phyloP scores from a whole-genome alignment of 2,797 vertebrate species.

The Falco peregrinus region DNA sequence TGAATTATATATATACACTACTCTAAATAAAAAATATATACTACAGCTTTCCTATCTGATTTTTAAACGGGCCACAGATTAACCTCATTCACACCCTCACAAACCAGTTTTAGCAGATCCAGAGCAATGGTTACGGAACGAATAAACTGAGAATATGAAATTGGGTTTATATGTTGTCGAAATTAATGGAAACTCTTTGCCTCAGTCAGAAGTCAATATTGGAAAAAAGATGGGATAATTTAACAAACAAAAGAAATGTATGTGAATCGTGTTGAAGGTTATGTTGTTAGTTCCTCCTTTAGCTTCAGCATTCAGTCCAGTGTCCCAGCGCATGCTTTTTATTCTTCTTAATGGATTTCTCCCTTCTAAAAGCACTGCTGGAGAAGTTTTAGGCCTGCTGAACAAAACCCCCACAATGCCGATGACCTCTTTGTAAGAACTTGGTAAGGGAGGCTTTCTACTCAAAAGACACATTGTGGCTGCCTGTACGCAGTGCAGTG shows the following conservation, averaged over 20 bases:
- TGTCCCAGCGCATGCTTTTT: neutral
- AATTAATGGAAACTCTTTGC: neutral
- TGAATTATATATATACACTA: neutral
- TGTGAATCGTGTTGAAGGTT: neutral
- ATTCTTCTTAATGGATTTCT: neutral
- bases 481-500: accelerated
- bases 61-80: neutral
- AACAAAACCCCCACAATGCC: neutral
- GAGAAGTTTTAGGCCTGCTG: neutral
- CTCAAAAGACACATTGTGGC: neutral
- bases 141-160: neutral
- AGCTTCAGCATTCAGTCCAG: neutral
- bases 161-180: neutral
- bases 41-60: neutral
- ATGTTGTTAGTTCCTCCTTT: neutral
- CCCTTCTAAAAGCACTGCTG: neutral
- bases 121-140: neutral
- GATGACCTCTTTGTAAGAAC: neutral
- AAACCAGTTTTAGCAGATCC: neutral
- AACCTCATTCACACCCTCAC: neutral
- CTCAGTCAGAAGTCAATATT: neutral
- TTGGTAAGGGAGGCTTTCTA: neutral
- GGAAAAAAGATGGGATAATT: neutral
- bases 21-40: neutral
- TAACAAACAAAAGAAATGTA: neutral